Evolutionary conservation across 2,888 invertebrate species (phyloP), one percentile per base, ranked within the genome.

Genomic region (Xylocampa areola): DNA sequence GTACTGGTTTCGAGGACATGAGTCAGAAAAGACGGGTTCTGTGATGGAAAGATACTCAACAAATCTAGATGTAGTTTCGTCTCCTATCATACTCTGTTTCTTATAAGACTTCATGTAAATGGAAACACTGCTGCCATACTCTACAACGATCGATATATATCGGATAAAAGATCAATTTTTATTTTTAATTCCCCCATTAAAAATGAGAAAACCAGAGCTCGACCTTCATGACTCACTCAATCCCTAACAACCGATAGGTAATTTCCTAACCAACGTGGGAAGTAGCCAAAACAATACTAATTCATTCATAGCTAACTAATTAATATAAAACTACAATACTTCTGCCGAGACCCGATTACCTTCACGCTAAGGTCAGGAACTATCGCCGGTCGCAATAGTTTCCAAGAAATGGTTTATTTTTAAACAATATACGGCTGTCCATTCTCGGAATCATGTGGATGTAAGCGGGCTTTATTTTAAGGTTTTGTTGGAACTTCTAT

Each of bases 351-450:
- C 41, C 23, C 13, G 59, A 52, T 59, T 27, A 59, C 66, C 66
- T 65, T 65, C 44, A 27, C 4, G 10, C 16, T 36, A 35, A 65
- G 64, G 66, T 52, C 66, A 36, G 35, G 29, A 41, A 32, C 40
- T 65, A 64, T 52, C 47, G 35, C 30, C 14, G 37, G 25, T 55
- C 36, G 45, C 39, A 59, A 41, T 48, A 32, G 14, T 23, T 65
- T 59, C 66, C 51, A 52, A 36, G 66, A 65, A 44, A 48, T 33
- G 0, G 11, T 35, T 58, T 44, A 41, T 52, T 65, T 43, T 48
- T 27, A 43, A 25, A 64, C 30, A 43, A 48, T 35, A 21, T 39
- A 13, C 14, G 10, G 1, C 6, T 41, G 32, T 19, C 1, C 0
- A 1, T 50, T 51, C 50, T 37, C 1, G 4, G 41, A 45, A 57